Conservation (phyloP, 2,113 vertebrate species). For the Rhodinocichla rosea region DNA sequence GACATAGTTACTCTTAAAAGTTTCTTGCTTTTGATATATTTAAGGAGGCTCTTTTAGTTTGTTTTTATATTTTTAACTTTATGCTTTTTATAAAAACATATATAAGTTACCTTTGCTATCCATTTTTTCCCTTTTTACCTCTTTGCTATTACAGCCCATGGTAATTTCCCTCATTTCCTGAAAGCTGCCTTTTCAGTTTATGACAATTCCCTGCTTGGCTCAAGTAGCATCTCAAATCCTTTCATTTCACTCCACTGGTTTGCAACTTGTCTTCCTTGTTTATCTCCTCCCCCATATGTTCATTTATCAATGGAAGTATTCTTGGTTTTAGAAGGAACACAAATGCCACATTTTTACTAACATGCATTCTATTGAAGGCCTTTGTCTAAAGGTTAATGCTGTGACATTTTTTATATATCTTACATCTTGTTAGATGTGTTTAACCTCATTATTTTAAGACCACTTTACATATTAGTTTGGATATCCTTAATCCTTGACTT, state of each 20-base stretch:
- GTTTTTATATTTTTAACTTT: background rate
- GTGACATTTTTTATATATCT: background rate
- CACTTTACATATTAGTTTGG: background rate
- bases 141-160: background rate
- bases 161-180: background rate
- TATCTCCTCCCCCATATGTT: background rate
- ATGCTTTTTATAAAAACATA: background rate
- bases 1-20: background rate
- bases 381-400: background rate
- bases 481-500: background rate
- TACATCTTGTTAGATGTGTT: background rate
- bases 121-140: background rate
- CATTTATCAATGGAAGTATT: background rate
- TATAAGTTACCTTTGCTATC: background rate
- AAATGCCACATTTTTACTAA: background rate
- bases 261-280: background rate
- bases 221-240: background rate
- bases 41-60: background rate
- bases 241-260: background rate
- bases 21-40: background rate
- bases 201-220: background rate
- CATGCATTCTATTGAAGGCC: background rate
- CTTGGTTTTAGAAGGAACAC: background rate
- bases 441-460: background rate
- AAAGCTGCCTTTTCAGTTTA: background rate